phyloP scores from a whole-genome alignment of 2,888 invertebrate genomes.

The Synergus japonicus region DNA sequence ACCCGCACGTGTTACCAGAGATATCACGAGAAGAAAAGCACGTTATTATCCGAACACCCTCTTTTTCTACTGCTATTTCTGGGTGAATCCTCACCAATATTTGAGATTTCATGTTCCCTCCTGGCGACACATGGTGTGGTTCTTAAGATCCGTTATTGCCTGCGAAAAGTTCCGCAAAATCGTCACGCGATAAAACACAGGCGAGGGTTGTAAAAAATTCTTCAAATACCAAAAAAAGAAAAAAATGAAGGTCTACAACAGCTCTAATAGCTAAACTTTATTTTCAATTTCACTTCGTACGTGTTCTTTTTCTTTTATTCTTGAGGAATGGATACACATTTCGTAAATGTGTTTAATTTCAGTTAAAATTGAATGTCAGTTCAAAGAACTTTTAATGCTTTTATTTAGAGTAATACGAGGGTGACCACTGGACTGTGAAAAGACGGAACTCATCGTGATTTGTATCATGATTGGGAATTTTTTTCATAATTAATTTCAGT shows the following conservation, averaged over 20 bases:
- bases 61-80: slow-evolving; percentile 51
- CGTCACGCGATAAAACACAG: slow-evolving; percentile 65
- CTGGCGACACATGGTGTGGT: slow-evolving; percentile 71
- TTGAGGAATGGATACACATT: background rate
- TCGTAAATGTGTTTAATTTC: background rate
- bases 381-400: background rate
- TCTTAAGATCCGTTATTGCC: slow-evolving; percentile 69
- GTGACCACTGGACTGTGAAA: too few species aligned
- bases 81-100: slow-evolving; percentile 67
- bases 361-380: background rate
- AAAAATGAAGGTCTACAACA: background rate
- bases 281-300: background rate
- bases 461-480: too few species aligned
- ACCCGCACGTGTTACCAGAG: slow-evolving; percentile 66
- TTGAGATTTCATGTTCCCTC: slow-evolving; percentile 67
- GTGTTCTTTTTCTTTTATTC: background rate
- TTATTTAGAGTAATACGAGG: background rate
- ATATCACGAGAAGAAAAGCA: slow-evolving; percentile 55
- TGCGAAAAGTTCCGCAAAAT: slow-evolving; percentile 57
- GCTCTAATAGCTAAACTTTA: slow-evolving; percentile 9
- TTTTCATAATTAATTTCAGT: too few species aligned
- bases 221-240: slow-evolving; percentile 18
- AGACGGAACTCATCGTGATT: too few species aligned
- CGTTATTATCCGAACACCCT: slow-evolving; percentile 59
- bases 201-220: slow-evolving; percentile 35